Percentiles rank a stretch among this genome's conserved stretches.
Evolutionary conservation across 1,140 invertebrate genomes (phyloP).

Genomic region (Ditylenchus dipsaci): DNA sequence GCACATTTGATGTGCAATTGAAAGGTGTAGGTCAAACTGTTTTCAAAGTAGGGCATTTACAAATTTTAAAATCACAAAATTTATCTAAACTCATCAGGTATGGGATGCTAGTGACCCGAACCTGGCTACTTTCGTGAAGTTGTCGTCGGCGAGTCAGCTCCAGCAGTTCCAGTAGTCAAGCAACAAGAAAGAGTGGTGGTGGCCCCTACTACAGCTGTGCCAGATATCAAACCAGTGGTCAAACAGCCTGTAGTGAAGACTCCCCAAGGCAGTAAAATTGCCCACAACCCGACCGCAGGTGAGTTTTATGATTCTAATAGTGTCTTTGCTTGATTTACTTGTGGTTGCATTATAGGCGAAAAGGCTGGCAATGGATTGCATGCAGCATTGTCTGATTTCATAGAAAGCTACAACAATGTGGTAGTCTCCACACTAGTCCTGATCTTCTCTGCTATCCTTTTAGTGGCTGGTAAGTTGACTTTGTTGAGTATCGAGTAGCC

Average conservation of each 20-base stretch:
- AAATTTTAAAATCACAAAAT: too few species aligned
- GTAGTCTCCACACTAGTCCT: neutral
- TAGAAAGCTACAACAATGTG: conserved; percentile 1
- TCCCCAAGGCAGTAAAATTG: neutral
- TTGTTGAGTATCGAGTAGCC: too few species aligned
- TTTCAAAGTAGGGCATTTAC: neutral
- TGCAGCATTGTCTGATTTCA: neutral
- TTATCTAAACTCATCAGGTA: too few species aligned
- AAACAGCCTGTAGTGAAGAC: too few species aligned
- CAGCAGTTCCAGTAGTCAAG: too few species aligned
- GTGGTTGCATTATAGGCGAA: neutral
- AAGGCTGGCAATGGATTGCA: neutral
- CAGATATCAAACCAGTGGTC: too few species aligned
- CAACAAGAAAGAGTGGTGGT: too few species aligned
- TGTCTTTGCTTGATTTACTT: neutral
- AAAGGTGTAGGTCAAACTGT: conserved; percentile 4
- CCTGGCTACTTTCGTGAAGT: too few species aligned
- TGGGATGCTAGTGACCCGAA: too few species aligned
- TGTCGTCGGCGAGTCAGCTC: too few species aligned
- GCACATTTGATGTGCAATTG: conserved; percentile 1
- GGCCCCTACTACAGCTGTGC: too few species aligned
- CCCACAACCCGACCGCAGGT: neutral
- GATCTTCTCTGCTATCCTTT: neutral
- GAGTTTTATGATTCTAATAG: too few species aligned
- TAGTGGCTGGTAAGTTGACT: neutral